Evolutionary conservation across 2,797 vertebrate species (phyloP).

Genomic region (Scyliorhinus canicula): DNA sequence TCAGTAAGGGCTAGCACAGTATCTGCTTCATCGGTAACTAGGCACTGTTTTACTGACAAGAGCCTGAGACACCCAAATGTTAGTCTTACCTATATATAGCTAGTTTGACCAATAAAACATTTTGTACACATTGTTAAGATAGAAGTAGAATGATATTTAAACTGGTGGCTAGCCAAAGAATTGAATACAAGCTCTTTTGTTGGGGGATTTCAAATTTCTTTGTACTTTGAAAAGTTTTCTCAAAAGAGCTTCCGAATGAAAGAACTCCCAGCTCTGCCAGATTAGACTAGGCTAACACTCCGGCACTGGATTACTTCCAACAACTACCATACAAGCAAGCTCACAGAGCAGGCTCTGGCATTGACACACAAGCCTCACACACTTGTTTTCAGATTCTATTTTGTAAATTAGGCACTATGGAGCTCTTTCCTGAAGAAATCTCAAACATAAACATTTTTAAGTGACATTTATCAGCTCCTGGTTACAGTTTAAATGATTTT

Average conservation of each 20-base stretch:
- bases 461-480: background rate
- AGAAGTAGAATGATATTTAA: background rate
- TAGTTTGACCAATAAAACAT: background rate
- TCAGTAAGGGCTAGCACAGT: background rate
- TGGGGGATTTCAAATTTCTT: background rate
- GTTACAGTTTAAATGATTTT: background rate
- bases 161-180: background rate
- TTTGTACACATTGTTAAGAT: background rate
- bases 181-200: background rate
- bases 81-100: background rate
- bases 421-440: background rate
- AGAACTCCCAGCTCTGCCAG: conserved; percentile 17
- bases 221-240: background rate
- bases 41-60: background rate
- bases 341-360: background rate
- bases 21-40: background rate
- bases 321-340: background rate
- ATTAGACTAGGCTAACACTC: background rate
- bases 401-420: background rate
- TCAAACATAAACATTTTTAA: background rate
- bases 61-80: background rate
- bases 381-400: background rate
- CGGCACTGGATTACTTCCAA: conserved; percentile 2
- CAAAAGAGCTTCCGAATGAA: conserved; percentile 1
- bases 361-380: background rate